Evolutionary conservation across 2,113 vertebrate genomes (phyloP).

Genomic region (Conger conger): DNA sequence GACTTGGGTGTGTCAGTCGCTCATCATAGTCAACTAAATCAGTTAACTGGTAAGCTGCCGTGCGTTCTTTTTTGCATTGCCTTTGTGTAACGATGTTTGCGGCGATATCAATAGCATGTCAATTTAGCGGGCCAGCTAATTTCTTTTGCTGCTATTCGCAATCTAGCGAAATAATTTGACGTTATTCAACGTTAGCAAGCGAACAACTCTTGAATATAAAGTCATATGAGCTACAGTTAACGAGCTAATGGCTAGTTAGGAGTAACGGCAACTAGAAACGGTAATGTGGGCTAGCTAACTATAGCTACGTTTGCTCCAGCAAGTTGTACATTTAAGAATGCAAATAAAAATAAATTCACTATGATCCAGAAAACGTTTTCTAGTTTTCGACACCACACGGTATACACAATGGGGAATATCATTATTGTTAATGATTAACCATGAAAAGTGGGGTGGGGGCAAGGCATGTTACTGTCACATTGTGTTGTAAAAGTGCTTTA

Average conservation of each 20-base stretch:
- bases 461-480: neutral
- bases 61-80: neutral
- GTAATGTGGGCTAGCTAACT: no score
- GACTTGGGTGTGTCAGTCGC: neutral
- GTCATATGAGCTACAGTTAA: no score
- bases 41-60: neutral
- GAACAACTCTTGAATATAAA: no score
- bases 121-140: neutral
- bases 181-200: neutral
- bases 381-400: neutral
- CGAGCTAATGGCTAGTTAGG: no score
- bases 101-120: neutral
- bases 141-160: neutral
- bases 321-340: neutral
- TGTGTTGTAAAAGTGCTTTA: neutral
- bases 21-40: neutral
- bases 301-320: no score
- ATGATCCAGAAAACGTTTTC: no score
- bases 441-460: no score
- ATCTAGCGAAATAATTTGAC: neutral
- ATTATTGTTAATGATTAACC: neutral
- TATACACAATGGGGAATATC: neutral
- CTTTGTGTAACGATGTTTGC: neutral
- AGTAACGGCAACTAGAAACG: no score
- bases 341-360: no score